Evolutionary conservation across 2,113 vertebrate species (phyloP), one percentile per base, ranked within the genome.

Genomic region (Zeus faber): DNA sequence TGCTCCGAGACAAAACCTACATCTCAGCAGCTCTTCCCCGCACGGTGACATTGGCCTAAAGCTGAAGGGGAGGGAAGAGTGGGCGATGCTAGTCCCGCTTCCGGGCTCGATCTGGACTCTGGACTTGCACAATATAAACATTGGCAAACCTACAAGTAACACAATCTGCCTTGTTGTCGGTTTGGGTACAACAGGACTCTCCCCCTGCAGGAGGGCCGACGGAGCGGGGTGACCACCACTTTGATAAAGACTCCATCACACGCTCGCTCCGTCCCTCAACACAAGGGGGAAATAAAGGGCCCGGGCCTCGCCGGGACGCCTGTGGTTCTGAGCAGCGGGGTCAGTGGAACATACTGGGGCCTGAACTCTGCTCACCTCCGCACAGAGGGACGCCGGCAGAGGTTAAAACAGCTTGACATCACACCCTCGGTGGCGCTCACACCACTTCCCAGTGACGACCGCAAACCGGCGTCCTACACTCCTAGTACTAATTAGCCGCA

Each of bases 81-180:
- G 62, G 23, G 70, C 73, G 79, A 62, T 81, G 73, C 77, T 49
- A 70, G 89, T 93, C 91, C 91, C 14, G 14, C 39, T 18, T 93
- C 89, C 89, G 91, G 90, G 90, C 91, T 89, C 91, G 90, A 95
- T 91, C 91, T 93, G 91, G 92, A 93, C 91, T 90, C 90, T 93
- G 91, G 92, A 93, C 91, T 90, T 90, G 81, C 85, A 86, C 90
- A 92, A 89, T 89, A 90, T 91, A 95, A 95, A 96, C 91, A 94
- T 92, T 94, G 93, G 93, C 91, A 92, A 90, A 90, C 87, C 85
- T 89, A 95, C 93, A 93, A 92, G 92, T 91, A 85, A 92, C 91
- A 77, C 87, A 91, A 93, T 93, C 91, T 91, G 83, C 89, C 91
- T 88, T 91, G 90, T 96, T 93, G 90, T 91, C 61, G 84, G n/a